These are phyloP conservation scores for Apogon hyalosoma DNA, from an alignment of 2,797 vertebrate species.

Conservation along the genomic window DNA sequence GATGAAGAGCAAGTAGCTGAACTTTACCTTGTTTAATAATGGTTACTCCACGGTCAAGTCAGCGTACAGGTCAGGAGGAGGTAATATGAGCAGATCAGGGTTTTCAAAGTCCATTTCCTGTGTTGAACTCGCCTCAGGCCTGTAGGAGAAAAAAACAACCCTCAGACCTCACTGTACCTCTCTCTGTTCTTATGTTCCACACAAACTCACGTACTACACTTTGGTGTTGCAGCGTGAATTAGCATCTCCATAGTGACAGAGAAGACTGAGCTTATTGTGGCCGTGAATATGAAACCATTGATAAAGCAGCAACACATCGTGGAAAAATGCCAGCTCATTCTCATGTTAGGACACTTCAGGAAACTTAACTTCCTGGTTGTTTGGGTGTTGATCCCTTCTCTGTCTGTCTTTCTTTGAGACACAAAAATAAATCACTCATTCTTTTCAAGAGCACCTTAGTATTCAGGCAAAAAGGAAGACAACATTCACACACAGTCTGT, in stretches of 20 bases:
- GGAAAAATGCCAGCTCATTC: background rate
- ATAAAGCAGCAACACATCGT: background rate
- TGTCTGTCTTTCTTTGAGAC: conserved; percentile 7
- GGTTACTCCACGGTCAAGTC: conserved; percentile 57
- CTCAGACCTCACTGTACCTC: background rate
- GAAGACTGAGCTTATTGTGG: background rate
- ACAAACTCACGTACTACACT: background rate
- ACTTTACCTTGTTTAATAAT: conserved; percentile 13
- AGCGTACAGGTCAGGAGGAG: conserved; percentile 84
- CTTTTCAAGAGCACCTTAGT: conserved; percentile 19
- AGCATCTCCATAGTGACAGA: background rate
- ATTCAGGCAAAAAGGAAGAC: conserved; percentile 11
- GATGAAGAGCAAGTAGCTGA: background rate
- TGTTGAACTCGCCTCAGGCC: conserved; percentile 20
- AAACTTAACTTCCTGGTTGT: conserved; percentile 17
- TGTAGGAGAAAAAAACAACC: conserved; percentile 32
- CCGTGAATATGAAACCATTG: background rate
- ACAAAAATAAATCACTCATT: background rate
- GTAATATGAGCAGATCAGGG: conserved; percentile 68
- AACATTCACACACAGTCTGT: conserved; percentile 25
- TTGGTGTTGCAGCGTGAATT: background rate
- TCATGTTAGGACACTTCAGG: background rate
- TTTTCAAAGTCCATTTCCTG: conserved; percentile 36
- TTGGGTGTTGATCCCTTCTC: background rate
- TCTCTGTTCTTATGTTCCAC: background rate